Evolutionary conservation across 2,113 vertebrate species (phyloP).

Genomic region (Seriola rivoliana): DNA sequence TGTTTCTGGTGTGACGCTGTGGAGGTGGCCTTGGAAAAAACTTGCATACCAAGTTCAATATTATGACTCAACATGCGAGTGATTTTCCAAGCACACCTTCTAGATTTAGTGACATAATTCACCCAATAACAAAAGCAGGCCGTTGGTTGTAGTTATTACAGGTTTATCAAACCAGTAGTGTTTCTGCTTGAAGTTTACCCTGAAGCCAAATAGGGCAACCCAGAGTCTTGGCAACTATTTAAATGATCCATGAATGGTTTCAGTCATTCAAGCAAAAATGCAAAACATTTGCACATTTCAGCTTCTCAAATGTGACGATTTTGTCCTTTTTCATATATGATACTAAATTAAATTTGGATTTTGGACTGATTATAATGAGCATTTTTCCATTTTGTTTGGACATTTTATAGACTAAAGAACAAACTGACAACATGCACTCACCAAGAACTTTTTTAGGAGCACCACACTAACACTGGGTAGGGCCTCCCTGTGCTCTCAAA

Average conservation of each 20-base stretch:
- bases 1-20: not conserved
- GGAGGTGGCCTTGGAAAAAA: slow-evolving; percentile 11
- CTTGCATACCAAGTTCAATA: too few species aligned
- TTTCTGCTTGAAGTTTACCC: not conserved
- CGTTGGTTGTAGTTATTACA: not conserved
- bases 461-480: too few species aligned
- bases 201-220: not conserved
- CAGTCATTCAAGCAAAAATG: too few species aligned
- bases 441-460: too few species aligned
- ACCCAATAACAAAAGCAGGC: not conserved
- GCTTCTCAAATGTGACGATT: not conserved
- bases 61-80: too few species aligned
- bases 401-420: too few species aligned
- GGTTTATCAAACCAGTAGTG: not conserved
- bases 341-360: too few species aligned
- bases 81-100: slow-evolving; percentile 11
- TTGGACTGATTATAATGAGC: too few species aligned
- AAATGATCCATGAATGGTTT: not conserved
- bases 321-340: too few species aligned
- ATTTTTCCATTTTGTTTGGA: too few species aligned
- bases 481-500: not conserved
- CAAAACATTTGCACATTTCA: not conserved
- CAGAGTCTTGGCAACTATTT: not conserved
- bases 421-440: too few species aligned
- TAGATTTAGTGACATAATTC: slow-evolving; percentile 18